Conservation (phyloP, 2,888 invertebrate genomes). For the Cetonia aurata region DNA sequence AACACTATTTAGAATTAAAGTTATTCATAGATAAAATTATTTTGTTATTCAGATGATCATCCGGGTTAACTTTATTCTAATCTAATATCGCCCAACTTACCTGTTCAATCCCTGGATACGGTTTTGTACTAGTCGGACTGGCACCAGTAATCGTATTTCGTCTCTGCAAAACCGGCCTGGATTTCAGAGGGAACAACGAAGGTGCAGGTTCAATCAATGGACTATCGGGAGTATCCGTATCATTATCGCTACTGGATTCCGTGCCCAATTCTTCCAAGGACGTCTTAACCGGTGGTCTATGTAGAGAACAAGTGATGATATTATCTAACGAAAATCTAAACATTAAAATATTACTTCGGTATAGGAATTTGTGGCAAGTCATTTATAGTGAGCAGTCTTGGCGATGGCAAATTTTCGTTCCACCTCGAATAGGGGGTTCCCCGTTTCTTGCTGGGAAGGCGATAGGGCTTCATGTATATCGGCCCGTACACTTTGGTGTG, state of each 20-base stretch:
- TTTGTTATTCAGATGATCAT: too few species aligned
- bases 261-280: slow-evolving; percentile 58
- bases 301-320: not conserved
- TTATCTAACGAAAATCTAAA: slow-evolving; percentile 3
- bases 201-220: slow-evolving; percentile 64
- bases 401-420: slow-evolving; percentile 78
- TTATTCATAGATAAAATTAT: too few species aligned
- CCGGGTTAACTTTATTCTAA: too few species aligned
- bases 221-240: slow-evolving; percentile 70
- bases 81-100: slow-evolving; percentile 60
- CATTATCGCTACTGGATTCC: slow-evolving; percentile 70
- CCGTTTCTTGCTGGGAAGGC: slow-evolving; percentile 79
- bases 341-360: slow-evolving; percentile 66
- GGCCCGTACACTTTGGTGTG: slow-evolving; percentile 85
- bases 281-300: slow-evolving; percentile 55
- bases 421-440: slow-evolving; percentile 74
- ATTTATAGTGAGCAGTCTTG: slow-evolving; percentile 74
- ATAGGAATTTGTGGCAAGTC: slow-evolving; percentile 72
- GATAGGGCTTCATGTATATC: slow-evolving; percentile 79
- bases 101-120: slow-evolving; percentile 78
- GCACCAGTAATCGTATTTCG: slow-evolving; percentile 91
- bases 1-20: too few species aligned
- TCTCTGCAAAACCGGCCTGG: slow-evolving; percentile 80
- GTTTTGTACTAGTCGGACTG: slow-evolving; percentile 74
- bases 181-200: slow-evolving; percentile 81